These are phyloP conservation scores for Charaxes varanes DNA, from an alignment of 1,140 invertebrate species.

Conservation along the genomic window DNA sequence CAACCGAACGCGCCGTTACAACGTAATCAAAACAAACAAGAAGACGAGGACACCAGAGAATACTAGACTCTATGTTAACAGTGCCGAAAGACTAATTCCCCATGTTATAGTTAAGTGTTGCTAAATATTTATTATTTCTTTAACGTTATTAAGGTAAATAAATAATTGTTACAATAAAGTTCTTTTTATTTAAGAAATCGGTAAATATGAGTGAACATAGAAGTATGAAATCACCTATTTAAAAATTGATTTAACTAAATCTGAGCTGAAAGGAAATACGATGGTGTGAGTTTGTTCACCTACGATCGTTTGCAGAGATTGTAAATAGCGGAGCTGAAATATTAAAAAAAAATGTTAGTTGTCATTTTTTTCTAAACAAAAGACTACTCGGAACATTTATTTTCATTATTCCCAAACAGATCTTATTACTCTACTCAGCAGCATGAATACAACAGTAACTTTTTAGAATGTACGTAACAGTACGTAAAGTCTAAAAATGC, in stretches of 20 bases:
- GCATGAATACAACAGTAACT: too few relatives aligned
- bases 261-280: constrained; percentile 39
- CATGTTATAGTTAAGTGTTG: constrained; percentile 26
- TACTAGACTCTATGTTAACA: constrained; percentile 43
- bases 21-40: constrained; percentile 38
- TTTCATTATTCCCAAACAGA: too few relatives aligned
- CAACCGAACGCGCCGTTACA: constrained; percentile 33
- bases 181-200: constrained; percentile 8
- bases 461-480: too few relatives aligned
- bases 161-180: constrained; percentile 10
- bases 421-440: too few relatives aligned
- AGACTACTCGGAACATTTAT: too few relatives aligned
- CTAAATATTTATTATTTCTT: constrained; percentile 42
- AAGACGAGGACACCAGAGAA: constrained; percentile 48
- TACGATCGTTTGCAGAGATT: constrained; percentile 41
- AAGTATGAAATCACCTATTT: not conserved
- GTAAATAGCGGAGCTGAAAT: constrained; percentile 47
- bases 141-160: not conserved
- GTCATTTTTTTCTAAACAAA: too few relatives aligned
- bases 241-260: constrained; percentile 27
- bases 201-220: not conserved
- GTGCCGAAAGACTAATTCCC: constrained; percentile 11
- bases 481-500: too few relatives aligned
- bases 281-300: constrained; percentile 39
- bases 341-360: too few relatives aligned